Conservation (phyloP, 2,888 invertebrate species). For the Tinea semifulvella region DNA sequence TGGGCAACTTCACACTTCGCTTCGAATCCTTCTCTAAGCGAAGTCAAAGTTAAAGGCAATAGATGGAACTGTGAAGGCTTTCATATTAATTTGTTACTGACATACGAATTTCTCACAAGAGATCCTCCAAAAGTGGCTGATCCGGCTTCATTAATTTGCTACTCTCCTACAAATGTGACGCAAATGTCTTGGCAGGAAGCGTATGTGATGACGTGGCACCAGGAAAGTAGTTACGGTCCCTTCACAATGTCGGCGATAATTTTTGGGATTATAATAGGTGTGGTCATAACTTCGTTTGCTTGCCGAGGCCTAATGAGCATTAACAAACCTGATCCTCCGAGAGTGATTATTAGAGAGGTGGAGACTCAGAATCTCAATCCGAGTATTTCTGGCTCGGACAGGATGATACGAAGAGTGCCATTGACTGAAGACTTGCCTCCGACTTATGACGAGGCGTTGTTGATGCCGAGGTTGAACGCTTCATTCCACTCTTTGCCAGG, state of each 20-base stretch:
- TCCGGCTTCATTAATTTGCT: slow-evolving; percentile 66
- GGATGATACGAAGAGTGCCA: slow-evolving; percentile 40
- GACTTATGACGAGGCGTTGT: slow-evolving; percentile 78
- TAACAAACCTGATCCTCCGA: slow-evolving; percentile 39
- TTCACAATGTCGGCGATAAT: slow-evolving; percentile 67
- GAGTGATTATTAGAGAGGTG: slow-evolving; percentile 44
- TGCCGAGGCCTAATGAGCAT: slow-evolving; percentile 58
- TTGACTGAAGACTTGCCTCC: slow-evolving; percentile 66
- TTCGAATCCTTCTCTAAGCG: slow-evolving; percentile 65
- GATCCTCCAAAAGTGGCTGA: slow-evolving; percentile 59
- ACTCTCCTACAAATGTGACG: slow-evolving; percentile 70
- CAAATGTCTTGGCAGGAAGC: slow-evolving; percentile 75
- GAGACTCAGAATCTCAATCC: slow-evolving; percentile 43
- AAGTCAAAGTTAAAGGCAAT: slow-evolving; percentile 73
- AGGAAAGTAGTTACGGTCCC: slow-evolving; percentile 37
- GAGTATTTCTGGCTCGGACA: slow-evolving; percentile 21
- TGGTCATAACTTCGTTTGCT: slow-evolving; percentile 65
- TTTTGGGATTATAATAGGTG: slow-evolving; percentile 59
- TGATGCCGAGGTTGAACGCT: slow-evolving; percentile 74
- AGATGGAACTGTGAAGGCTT: slow-evolving; percentile 80
- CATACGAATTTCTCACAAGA: slow-evolving; percentile 68
- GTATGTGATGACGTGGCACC: slow-evolving; percentile 72
- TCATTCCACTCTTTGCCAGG: slow-evolving; percentile 68
- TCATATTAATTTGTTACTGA: slow-evolving; percentile 61
- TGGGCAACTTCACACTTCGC: slow-evolving; percentile 69